Percentiles rank a stretch among this genome's conserved stretches.
phyloP scores from a whole-genome alignment of 2,113 vertebrate species.

The Pedionomus torquatus region DNA sequence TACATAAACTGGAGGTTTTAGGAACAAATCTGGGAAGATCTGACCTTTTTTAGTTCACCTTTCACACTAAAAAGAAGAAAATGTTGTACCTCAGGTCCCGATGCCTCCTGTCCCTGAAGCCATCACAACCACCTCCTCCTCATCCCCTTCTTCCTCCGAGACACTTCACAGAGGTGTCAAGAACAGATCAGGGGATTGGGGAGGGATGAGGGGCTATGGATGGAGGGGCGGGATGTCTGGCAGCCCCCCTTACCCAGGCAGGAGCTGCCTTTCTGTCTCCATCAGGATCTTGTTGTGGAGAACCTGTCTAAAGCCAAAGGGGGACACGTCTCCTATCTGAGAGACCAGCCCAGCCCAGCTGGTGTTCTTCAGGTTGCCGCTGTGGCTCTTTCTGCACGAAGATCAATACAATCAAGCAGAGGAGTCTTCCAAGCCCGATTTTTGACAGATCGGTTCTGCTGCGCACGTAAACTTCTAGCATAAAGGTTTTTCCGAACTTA shows the following conservation, averaged over 20 bases:
- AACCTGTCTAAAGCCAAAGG: neutral
- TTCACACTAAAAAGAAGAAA: neutral
- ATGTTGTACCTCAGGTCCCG: fast-evolving
- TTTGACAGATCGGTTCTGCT: neutral
- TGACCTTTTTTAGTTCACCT: neutral
- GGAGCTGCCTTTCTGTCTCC: neutral
- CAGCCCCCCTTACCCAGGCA: neutral
- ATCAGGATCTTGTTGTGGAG: neutral
- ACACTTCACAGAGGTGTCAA: neutral
- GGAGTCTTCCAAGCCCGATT: neutral
- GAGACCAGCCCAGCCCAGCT: neutral
- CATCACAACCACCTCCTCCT: neutral
- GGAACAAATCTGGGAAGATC: neutral
- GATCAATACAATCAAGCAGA: neutral
- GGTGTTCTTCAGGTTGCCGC: neutral
- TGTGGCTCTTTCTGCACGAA: neutral
- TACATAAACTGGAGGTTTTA: neutral
- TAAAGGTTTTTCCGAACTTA: neutral
- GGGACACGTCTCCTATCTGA: neutral
- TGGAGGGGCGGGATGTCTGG: neutral
- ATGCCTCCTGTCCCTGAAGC: neutral
- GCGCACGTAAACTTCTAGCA: neutral
- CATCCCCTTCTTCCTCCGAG: neutral
- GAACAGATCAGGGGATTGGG: neutral
- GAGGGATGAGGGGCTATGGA: neutral